Conservation (phyloP, 1,140 invertebrate species). For the Ctenoplectra terminalis region DNA sequence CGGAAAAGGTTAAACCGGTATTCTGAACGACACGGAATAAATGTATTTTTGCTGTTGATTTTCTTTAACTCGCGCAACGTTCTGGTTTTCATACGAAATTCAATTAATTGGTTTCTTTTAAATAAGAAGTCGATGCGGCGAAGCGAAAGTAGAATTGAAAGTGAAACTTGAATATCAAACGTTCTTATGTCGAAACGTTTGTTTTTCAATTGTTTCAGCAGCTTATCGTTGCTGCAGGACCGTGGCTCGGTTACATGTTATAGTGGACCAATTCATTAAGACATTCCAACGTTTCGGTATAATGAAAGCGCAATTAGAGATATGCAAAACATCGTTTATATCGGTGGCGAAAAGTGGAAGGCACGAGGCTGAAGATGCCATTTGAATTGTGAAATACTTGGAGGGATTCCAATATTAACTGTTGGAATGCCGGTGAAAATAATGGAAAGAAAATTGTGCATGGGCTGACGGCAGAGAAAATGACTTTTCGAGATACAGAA, state of each 20-base stretch:
- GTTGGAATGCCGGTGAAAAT: constrained; percentile 61
- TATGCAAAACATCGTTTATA: constrained; percentile 73
- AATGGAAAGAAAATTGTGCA: constrained; percentile 65
- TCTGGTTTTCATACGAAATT: neutral
- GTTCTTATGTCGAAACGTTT: neutral
- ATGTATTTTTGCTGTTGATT: neutral
- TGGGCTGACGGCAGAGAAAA: constrained; percentile 33
- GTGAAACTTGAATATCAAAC: constrained; percentile 20
- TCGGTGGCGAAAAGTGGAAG: constrained; percentile 53
- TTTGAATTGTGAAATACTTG: constrained; percentile 73
- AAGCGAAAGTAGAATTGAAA: constrained; percentile 29
- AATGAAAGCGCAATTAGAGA: constrained; percentile 74
- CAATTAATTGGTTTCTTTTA: neutral
- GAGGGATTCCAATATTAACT: constrained; percentile 74
- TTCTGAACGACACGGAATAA: neutral
- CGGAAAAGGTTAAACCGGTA: neutral
- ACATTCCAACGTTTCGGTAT: constrained; percentile 62
- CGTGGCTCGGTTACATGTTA: neutral
- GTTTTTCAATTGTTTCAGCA: constrained; percentile 43
- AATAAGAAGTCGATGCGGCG: too few relatives aligned
- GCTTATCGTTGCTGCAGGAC: neutral
- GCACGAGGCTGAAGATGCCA: constrained; percentile 58
- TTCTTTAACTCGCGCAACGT: neutral
- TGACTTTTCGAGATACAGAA: constrained; percentile 27
- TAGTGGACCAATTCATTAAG: constrained; percentile 70